Evolutionary conservation across 1,140 invertebrate species (phyloP).

Genomic region (Globodera rostochiensis): DNA sequence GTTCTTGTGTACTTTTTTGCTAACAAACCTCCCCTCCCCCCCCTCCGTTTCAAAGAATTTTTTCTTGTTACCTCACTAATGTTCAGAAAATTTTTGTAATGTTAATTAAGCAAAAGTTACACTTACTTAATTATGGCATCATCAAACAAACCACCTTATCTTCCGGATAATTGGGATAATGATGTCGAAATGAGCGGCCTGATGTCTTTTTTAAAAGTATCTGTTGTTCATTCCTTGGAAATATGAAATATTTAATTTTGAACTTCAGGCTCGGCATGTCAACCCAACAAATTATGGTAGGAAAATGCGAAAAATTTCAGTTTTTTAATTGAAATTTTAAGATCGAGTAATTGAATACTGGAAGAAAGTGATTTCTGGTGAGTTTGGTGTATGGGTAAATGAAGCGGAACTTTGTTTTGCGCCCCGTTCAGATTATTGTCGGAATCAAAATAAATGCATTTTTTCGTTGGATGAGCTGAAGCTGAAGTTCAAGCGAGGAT

Average conservation of each 20-base stretch:
- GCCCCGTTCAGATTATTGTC: slow-evolving; percentile 48
- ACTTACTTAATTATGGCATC: neutral
- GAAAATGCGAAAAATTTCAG: neutral
- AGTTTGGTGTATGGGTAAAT: neutral
- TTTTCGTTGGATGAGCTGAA: slow-evolving; percentile 53
- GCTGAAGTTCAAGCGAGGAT: slow-evolving; percentile 52
- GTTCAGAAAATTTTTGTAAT: too few species aligned
- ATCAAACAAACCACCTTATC: slow-evolving; percentile 40
- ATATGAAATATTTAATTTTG: neutral
- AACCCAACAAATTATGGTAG: slow-evolving; percentile 55
- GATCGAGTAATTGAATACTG: slow-evolving; percentile 57
- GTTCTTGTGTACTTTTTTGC: too few species aligned
- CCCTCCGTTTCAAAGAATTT: too few species aligned
- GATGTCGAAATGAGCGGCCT: slow-evolving; percentile 55
- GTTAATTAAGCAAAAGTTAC: neutral
- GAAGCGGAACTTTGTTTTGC: neutral
- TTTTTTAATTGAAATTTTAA: slow-evolving; percentile 12
- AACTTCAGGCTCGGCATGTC: slow-evolving; percentile 49
- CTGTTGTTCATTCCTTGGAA: slow-evolving; percentile 1
- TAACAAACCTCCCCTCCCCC: too few species aligned
- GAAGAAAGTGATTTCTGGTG: slow-evolving; percentile 39
- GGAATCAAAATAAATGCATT: slow-evolving; percentile 55
- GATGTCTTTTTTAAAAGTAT: slow-evolving; percentile 50
- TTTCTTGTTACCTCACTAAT: too few species aligned
- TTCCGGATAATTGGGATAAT: slow-evolving; percentile 55